Conservation (phyloP, 2,888 invertebrate genomes). For the Agriotes lineatus region DNA sequence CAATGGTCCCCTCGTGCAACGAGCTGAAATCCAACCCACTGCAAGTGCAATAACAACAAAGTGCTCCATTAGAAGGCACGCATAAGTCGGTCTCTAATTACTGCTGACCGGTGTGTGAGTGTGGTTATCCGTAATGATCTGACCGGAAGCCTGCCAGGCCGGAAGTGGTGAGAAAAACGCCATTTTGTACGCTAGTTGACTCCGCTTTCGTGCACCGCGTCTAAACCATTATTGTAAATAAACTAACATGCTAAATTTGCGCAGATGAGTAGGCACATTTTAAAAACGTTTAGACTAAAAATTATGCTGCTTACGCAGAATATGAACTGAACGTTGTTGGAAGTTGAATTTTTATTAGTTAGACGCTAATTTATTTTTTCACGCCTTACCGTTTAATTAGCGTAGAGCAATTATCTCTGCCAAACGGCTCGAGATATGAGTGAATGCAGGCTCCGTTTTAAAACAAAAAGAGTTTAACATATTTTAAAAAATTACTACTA, state of each 20-base stretch:
- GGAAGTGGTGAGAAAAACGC: slow-evolving; percentile 68
- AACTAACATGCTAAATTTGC: slow-evolving; percentile 42
- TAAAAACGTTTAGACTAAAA: slow-evolving; percentile 29
- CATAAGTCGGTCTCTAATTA: slow-evolving; percentile 48
- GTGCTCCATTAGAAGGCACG: slow-evolving; percentile 31
- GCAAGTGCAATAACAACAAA: slow-evolving; percentile 27
- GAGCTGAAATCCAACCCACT: slow-evolving; percentile 1
- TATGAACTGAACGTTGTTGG: too few relatives aligned
- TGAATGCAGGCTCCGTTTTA: too few relatives aligned
- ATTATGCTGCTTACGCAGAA: background rate
- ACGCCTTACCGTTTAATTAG: too few relatives aligned
- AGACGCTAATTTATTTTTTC: too few relatives aligned
- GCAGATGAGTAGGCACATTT: slow-evolving; percentile 38
- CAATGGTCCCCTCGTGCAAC: background rate
- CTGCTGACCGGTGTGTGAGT: slow-evolving; percentile 53
- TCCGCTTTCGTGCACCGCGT: slow-evolving; percentile 64
- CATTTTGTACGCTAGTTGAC: slow-evolving; percentile 68
- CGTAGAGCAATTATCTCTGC: too few relatives aligned
- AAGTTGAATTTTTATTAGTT: too few relatives aligned
- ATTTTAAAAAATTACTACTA: too few relatives aligned
- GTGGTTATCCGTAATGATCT: slow-evolving; percentile 67
- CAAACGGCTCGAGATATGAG: too few relatives aligned
- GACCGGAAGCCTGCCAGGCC: slow-evolving; percentile 63
- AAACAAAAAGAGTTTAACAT: too few relatives aligned
- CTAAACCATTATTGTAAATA: slow-evolving; percentile 63